These are phyloP conservation scores for Crocuta crocuta DNA, from an alignment of 2,113 vertebrate species.

Conservation along the genomic window DNA sequence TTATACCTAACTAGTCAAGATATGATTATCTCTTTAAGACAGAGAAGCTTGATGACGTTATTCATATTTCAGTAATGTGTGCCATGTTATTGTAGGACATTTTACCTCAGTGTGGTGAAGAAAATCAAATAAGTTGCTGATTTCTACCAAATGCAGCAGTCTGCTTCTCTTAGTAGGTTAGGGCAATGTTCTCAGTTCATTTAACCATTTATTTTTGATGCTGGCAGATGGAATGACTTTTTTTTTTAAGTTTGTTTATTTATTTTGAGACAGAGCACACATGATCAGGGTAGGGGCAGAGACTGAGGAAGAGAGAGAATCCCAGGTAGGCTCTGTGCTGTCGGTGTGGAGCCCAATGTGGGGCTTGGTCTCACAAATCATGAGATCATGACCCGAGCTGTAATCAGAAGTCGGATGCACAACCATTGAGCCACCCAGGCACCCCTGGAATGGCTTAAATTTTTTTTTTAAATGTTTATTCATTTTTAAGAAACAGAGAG, in stretches of 20 bases:
- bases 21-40: neutral
- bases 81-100: neutral
- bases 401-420: neutral
- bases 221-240: neutral
- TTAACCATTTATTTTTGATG: neutral
- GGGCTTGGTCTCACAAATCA: neutral
- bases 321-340: neutral
- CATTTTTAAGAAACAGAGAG: too few relatives aligned
- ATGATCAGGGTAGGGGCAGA: neutral
- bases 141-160: neutral
- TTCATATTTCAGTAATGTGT: neutral
- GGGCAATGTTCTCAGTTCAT: neutral
- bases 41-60: neutral
- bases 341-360: neutral
- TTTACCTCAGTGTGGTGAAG: neutral
- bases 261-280: neutral
- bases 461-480: too few relatives aligned
- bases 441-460: neutral
- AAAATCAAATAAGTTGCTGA: neutral
- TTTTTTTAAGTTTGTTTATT: neutral
- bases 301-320: neutral
- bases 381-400: neutral
- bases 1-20: conserved; percentile 12
- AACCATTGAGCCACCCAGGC: neutral
- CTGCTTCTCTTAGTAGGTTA: neutral